Conservation (phyloP, 1,140 invertebrate species). For the Neoseiulus cucumeris region DNA sequence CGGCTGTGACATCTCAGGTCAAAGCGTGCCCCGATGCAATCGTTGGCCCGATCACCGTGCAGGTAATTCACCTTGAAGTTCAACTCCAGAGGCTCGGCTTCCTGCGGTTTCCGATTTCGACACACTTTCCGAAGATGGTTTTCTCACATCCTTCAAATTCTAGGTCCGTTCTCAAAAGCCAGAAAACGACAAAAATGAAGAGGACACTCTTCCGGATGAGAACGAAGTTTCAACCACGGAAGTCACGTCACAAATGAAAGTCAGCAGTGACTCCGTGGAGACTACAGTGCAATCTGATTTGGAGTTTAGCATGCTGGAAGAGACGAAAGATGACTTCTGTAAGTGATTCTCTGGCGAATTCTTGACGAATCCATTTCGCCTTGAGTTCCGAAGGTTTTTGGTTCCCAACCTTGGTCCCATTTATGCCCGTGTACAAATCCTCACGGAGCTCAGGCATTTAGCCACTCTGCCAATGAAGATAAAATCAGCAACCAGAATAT, state of each 20-base stretch:
- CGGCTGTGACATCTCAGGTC: background rate
- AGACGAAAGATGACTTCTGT: background rate
- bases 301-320: constrained; percentile 6
- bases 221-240: constrained; percentile 15
- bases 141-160: constrained; percentile 14
- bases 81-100: too few species aligned
- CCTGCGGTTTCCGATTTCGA: too few species aligned
- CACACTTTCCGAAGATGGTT: too few species aligned
- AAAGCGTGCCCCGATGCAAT: constrained; percentile 12
- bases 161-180: constrained; percentile 13
- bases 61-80: too few species aligned
- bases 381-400: too few species aligned
- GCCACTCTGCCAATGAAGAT: too few species aligned
- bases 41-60: constrained; percentile 7
- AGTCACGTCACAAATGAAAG: background rate
- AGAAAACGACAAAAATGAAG: constrained; percentile 12
- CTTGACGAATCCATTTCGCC: too few species aligned
- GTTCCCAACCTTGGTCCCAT: too few species aligned
- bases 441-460: too few species aligned
- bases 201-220: constrained; percentile 14
- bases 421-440: too few species aligned
- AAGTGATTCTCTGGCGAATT: background rate
- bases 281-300: background rate
- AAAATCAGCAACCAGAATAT: too few species aligned
- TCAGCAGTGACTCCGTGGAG: constrained; percentile 1